A percentile compares a stretch with the other conserved stretches of the same genome.
Evolutionary conservation across 2,888 invertebrate species (phyloP).

Genomic region (Pimpla rufipes): DNA sequence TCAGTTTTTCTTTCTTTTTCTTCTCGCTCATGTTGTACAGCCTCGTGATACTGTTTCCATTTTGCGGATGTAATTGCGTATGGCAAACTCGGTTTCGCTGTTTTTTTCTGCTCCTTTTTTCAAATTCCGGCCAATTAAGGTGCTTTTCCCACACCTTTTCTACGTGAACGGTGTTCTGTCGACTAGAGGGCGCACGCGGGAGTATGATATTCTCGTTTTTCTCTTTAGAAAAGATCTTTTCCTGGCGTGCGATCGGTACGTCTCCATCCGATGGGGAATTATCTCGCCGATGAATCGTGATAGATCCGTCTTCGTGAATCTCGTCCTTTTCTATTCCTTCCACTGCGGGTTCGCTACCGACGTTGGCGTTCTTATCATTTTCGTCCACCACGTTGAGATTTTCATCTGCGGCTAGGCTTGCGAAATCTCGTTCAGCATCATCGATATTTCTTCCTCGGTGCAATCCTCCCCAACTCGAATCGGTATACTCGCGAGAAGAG

Average conservation of each 20-base stretch:
- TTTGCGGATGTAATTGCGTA: conserved; percentile 1
- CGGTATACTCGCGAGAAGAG: too few relatives aligned
- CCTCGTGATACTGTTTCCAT: conserved; percentile 2
- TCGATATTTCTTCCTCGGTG: too few relatives aligned
- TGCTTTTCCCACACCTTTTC: not conserved
- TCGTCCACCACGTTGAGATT: not conserved
- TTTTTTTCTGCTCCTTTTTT: not conserved
- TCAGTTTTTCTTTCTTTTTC: conserved; percentile 4
- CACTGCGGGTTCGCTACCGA: not conserved
- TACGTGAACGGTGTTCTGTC: not conserved
- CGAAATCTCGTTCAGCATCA: not conserved
- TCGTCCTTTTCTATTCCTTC: not conserved
- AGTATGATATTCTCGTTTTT: too few relatives aligned
- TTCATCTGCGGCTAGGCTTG: not conserved
- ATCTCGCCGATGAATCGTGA: not conserved
- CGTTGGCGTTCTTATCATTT: not conserved
- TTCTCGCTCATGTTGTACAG: not conserved
- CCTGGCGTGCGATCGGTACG: not conserved
- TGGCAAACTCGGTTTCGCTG: not conserved
- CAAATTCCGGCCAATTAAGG: not conserved
- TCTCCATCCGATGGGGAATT: not conserved
- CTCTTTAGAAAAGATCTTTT: too few relatives aligned
- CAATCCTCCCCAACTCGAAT: too few relatives aligned
- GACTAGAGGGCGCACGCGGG: too few relatives aligned
- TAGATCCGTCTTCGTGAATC: not conserved